phyloP scores from a whole-genome alignment of 2,797 vertebrate genomes.

The Babyrousa celebensis region DNA sequence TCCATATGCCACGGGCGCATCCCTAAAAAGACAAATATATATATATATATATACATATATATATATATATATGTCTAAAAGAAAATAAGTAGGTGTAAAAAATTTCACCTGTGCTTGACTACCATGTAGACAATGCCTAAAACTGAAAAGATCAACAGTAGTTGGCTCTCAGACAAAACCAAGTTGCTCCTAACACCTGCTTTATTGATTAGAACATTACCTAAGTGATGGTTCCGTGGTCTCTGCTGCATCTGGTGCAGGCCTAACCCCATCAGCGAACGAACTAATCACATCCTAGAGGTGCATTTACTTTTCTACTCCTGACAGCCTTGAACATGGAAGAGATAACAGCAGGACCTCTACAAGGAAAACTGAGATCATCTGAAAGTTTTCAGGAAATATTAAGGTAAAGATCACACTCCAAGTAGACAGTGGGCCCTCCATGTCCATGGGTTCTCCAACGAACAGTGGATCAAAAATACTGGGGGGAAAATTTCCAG shows the following conservation, averaged over 20 bases:
- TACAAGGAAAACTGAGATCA: constrained; percentile 30
- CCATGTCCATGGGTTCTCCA: background rate
- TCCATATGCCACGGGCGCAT: no score
- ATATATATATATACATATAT: no score
- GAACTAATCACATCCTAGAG: constrained; percentile 28
- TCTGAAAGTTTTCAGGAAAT: constrained; percentile 8
- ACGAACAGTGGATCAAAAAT: background rate
- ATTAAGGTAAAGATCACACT: constrained; percentile 42
- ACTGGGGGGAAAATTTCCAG: background rate
- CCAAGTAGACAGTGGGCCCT: background rate
- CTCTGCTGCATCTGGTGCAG: background rate
- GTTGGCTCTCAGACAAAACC: constrained; percentile 27
- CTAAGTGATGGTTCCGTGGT: constrained; percentile 7
- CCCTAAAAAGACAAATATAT: no score
- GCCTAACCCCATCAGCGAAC: background rate
- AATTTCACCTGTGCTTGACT: constrained; percentile 51
- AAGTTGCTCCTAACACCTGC: background rate
- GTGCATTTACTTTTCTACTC: background rate
- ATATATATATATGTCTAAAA: background rate
- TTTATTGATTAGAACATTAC: constrained; percentile 33
- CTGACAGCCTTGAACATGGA: constrained; percentile 25
- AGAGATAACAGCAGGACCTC: constrained; percentile 17
- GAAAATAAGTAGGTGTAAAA: constrained; percentile 23
- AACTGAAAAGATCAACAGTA: constrained; percentile 45
- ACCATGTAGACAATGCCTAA: background rate